These are phyloP conservation scores for Meiosimyza platycephala DNA, from an alignment of 2,888 invertebrate species.

Conservation along the genomic window DNA sequence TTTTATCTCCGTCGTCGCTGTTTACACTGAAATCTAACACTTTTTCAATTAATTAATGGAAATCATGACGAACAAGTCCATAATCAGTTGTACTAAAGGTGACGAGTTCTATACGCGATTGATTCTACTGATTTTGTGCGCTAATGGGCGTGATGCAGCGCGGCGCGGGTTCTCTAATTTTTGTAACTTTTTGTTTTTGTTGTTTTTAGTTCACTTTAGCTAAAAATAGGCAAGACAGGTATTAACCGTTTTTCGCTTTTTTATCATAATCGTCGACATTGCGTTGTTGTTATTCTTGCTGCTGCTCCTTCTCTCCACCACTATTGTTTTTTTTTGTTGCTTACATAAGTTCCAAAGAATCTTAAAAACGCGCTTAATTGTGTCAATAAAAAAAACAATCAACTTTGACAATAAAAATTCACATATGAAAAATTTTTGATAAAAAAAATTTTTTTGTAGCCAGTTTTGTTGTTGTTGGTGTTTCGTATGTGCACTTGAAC, in stretches of 20 bases:
- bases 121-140: too few relatives aligned
- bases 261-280: slow-evolving; percentile 8
- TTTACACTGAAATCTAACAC: too few relatives aligned
- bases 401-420: slow-evolving; percentile 21
- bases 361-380: slow-evolving; percentile 17
- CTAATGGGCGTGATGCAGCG: too few relatives aligned
- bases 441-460: slow-evolving; percentile 4
- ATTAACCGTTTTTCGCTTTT: slow-evolving; percentile 28
- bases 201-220: background rate
- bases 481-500: background rate
- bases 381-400: slow-evolving; percentile 15
- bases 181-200: too few relatives aligned
- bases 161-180: too few relatives aligned
- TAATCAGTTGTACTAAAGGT: too few relatives aligned
- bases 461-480: background rate
- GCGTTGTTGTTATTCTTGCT: background rate
- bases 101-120: too few relatives aligned
- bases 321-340: slow-evolving; percentile 13
- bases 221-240: slow-evolving; percentile 23
- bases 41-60: background rate
- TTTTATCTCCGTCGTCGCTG: too few relatives aligned
- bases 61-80: too few relatives aligned
- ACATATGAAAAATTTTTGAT: slow-evolving; percentile 23
- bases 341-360: slow-evolving; percentile 33
- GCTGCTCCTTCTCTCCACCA: background rate